Conservation (phyloP, 2,888 invertebrate genomes). For the Ormyrus pomaceus region DNA sequence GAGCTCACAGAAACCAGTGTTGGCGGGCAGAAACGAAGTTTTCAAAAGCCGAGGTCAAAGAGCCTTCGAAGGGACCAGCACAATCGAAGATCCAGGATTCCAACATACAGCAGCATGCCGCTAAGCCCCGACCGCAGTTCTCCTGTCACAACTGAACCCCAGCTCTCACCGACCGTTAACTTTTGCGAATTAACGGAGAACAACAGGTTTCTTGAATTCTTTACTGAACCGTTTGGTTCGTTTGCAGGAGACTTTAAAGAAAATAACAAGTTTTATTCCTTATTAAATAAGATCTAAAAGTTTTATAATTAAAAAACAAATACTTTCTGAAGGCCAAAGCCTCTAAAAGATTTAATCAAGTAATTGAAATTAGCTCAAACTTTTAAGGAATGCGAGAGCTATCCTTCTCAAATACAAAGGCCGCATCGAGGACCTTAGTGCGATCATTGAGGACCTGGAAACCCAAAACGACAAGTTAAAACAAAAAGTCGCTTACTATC, state of each 20-base stretch:
- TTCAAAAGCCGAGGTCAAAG: constrained; percentile 28
- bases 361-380: constrained; percentile 2
- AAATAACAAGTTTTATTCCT: too few species aligned
- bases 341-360: not conserved
- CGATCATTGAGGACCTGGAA: constrained; percentile 58
- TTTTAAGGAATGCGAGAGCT: constrained; percentile 20
- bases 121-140: too few species aligned
- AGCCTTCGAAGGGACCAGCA: constrained; percentile 18
- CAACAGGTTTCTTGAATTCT: constrained; percentile 29
- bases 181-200: constrained; percentile 30
- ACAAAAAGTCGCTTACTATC: constrained; percentile 35
- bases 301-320: not conserved
- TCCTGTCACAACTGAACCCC: too few species aligned
- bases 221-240: not conserved
- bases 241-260: too few species aligned
- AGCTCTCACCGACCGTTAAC: constrained; percentile 14
- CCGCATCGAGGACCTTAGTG: constrained; percentile 58
- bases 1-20: constrained; percentile 50
- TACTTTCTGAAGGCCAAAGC: not conserved
- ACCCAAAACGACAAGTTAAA: constrained; percentile 60
- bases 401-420: constrained; percentile 50
- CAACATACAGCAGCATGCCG: too few species aligned
- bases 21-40: not conserved
- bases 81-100: not conserved
- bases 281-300: not conserved